Evolutionary conservation across 2,113 vertebrate species (phyloP), one percentile per base, ranked within the genome.

Genomic region (Lamprologus tigripictilis): DNA sequence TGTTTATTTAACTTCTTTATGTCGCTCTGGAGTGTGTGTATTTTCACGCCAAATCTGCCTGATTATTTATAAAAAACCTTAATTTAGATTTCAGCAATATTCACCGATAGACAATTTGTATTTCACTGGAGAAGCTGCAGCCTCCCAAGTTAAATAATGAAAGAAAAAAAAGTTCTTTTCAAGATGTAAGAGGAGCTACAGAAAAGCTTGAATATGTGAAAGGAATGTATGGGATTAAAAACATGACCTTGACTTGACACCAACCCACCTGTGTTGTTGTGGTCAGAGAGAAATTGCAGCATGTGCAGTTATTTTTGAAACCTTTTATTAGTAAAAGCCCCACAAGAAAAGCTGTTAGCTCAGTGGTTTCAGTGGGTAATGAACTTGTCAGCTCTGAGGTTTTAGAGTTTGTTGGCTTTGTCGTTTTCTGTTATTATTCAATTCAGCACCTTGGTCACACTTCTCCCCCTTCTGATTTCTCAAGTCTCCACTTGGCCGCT

Each of bases 341-440:
- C 87, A 89, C 88, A 92, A 94, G 90, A 93, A 95, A 95, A 93
- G 86, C 89, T 89, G 84, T 94, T 94, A 88, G 88, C 93, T 89
- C 86, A 81, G 94, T 92, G 90, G 92, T 91, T 95, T 93, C 91
- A 88, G 86, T 13, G 23, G 86, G 94, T 96, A 96, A 96, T 96
- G 92, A 95, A 95, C 94, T 94, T 96, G 95, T 96, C 96, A 95
- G 90, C 92, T 83, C 61, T 85, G 90, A 89, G 91, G 84, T 88
- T 92, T 91, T 90, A 86, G 92, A 88, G 87, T 94, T 93, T 89
- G 66, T 87, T 87, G 84, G 83, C 88, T 93, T 94, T 88, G 86
- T 94, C 8, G 78, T 90, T 86, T 92, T 90, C 83, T 93, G 85
- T 92, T 94, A 92, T 96, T 96, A 94, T 96, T 96, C 95, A 95